phyloP scores from a whole-genome alignment of 2,113 vertebrate species.

The Microcebus murinus region DNA sequence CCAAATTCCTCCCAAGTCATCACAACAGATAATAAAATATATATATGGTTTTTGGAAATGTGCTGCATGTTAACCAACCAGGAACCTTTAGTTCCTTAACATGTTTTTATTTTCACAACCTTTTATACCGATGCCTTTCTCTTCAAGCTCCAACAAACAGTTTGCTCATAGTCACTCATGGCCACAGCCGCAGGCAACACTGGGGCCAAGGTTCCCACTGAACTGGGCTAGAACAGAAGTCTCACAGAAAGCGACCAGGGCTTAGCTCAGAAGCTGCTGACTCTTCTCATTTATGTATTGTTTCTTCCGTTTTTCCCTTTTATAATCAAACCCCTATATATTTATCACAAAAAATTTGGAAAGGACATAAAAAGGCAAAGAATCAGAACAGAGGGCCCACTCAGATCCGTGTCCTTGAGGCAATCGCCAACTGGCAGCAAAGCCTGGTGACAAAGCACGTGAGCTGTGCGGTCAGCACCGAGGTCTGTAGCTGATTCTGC shows the following conservation, averaged over 20 bases:
- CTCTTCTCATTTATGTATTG: background rate
- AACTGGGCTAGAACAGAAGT: fast-evolving
- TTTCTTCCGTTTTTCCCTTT: background rate
- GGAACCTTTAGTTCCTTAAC: background rate
- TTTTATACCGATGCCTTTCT: fast-evolving
- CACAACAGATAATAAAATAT: background rate
- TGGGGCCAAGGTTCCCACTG: background rate
- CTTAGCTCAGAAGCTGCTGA: background rate
- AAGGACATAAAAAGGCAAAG: slow-evolving; percentile 47
- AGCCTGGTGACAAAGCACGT: background rate
- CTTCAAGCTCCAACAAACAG: background rate
- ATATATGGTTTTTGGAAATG: background rate
- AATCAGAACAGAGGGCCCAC: slow-evolving; percentile 40
- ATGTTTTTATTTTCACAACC: no score
- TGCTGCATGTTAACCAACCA: background rate
- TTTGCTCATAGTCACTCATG: background rate
- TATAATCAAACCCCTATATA: slow-evolving; percentile 5
- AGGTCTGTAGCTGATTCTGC: background rate
- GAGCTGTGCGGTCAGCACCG: fast-evolving
- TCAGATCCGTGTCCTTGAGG: background rate
- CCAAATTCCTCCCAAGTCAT: background rate
- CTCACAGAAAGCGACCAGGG: background rate
- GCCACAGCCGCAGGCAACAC: background rate
- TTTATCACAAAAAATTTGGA: background rate
- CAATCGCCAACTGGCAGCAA: background rate